Base-by-base conservation (phyloP, 2,113 vertebrate species). In the Alethe castanea region DNA sequence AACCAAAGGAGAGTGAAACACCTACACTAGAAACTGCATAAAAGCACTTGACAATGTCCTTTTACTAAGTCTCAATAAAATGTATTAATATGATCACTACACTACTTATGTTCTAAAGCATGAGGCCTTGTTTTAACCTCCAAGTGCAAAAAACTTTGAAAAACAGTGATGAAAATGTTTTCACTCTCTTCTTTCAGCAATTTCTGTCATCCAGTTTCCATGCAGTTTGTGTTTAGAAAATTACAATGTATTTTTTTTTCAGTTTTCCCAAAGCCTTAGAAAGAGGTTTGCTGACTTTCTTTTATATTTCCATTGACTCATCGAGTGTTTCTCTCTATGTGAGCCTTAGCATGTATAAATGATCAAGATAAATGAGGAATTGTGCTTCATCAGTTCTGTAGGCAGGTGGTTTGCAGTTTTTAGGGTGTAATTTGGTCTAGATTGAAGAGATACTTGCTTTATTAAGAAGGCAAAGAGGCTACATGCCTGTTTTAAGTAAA, bases 1-100 rank as follows among this genome's bases (percentile, higher is more conserved):
- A 92, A 74, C 33, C 70, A 88, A 26, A 64, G 66, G 42, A 90
- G 65, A 87, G 73, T 54, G 74, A 92, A 92, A 86, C 65, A n/a
- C 40, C 47, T 71, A 44, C 36, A 28, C 80, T 79, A 92, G 66
- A 64, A 94, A 90, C 38, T 3, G 3, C 35, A 56, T 64, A 64
- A 85, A 81, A 94, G 36, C 48, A 82, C 74, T 85, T 94, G 82
- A 82, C 56, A 90, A 59, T 4, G 6, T 90, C 62, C 44, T 71
- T 85, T 92, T 60, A 60, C 60, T 81, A n/a, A 40, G 52, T 86
- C 86, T 90, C 74, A 93, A 26, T 71, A 79, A 78, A 84, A 42
- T 64, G 8, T 76, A 56, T 86, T 88, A 72, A 76, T 90, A 48
- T 53, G 15, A 38, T 86, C 81, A 67, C 67, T 67, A 17, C 31